Evolutionary conservation across 2,113 vertebrate species (phyloP), one percentile per base, ranked within the genome.

Genomic region (Condylura cristata): DNA sequence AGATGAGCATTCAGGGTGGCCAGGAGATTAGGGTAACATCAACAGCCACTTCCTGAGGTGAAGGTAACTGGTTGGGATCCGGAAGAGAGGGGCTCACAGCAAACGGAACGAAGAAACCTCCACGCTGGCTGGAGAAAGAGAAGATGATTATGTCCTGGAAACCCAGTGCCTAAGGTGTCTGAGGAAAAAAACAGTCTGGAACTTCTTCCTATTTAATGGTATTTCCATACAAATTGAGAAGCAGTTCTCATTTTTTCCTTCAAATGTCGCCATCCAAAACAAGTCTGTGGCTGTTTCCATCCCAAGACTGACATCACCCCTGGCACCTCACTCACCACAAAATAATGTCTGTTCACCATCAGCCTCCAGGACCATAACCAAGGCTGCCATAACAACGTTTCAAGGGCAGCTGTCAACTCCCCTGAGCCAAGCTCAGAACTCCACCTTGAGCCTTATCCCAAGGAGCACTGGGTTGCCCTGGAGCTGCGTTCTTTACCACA

Each of bases 301-400:
- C 58, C 53, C 30, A 66, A 76, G 75, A 11, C 66, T 96, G 90
- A 85, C n/a, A 87, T 95, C 85, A 96, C 51, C 14, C 51, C 92
- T 11, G 24, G 76, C 28, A 84, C 14, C 46, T 58, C 51, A 65
- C 20, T 80, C 37, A 34, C 39, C 32, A 4, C 28, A 37, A 26
- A 7, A 32, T 37, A 72, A 58, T 1, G 41, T 9, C 14, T 51
- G 44, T 30, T 80, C 53, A 68, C n/a, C 20, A 18, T 88, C 76
- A 65, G 18, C 48, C 41, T 5, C 65, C 48, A 56, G 16, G 22
- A 32, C 53, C 4, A 1, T 65, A 58, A 68, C 17, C 56, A 81
- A 46, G 30, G 28, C 37, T 44, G 18, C 63, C 83, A 70, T 32
- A 44, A 32, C 5, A 6, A 3, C 3, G 9, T 53, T 86, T 79